Conservation (phyloP, 2,797 vertebrate species). For the Acropternis orthonyx region DNA sequence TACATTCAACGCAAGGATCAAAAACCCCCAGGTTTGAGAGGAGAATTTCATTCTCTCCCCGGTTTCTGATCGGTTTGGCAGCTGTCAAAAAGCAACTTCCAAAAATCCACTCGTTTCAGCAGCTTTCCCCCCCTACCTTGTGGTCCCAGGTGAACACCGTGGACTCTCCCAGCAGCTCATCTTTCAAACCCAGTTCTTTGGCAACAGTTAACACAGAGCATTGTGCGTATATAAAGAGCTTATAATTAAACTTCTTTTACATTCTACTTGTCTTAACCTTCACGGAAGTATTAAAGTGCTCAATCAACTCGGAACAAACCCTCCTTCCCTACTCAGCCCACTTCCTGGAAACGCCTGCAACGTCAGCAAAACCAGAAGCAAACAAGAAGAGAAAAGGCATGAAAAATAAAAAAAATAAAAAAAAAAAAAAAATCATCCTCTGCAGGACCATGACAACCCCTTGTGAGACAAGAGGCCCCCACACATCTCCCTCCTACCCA, state of each 20-base stretch:
- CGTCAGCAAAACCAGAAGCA: conserved; percentile 57
- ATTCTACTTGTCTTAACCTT: conserved; percentile 70
- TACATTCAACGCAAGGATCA: conserved; percentile 45
- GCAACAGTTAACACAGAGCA: conserved; percentile 59
- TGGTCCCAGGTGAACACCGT: not conserved
- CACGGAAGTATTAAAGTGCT: conserved; percentile 73
- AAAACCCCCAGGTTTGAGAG: not conserved
- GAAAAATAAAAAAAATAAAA: not conserved
- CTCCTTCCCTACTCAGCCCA: conserved; percentile 28
- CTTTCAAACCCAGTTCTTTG: conserved; percentile 52
- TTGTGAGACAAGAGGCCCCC: not conserved
- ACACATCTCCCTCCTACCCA: not conserved
- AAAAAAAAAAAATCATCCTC: not conserved
- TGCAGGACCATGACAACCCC: not conserved
- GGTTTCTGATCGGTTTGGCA: conserved; percentile 23
- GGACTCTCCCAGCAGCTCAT: not conserved
- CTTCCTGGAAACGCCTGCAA: conserved; percentile 41
- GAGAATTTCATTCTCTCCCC: not conserved
- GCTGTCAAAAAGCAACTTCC: not conserved
- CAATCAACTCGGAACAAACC: conserved; percentile 9
- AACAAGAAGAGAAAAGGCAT: conserved; percentile 34
- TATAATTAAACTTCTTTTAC: conserved; percentile 65
- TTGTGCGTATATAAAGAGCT: conserved; percentile 66
- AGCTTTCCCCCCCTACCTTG: not conserved
- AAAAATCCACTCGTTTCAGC: not conserved